A percentile compares a stretch with the other conserved stretches of the same genome.
Conservation (phyloP, 1,140 invertebrate species). For the Cepaea nemoralis region DNA sequence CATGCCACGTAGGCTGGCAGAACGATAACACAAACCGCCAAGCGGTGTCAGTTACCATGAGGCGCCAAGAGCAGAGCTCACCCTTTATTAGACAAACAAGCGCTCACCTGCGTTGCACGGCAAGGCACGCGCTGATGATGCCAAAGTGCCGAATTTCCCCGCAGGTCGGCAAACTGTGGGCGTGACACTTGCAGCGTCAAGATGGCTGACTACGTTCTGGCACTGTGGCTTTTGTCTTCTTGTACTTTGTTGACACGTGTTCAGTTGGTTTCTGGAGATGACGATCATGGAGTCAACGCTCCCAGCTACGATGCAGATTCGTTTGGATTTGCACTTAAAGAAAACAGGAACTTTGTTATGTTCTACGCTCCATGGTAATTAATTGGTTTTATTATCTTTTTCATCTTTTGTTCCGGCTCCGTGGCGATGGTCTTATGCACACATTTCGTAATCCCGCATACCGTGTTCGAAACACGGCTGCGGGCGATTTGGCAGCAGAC, state of each 20-base stretch:
- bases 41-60: too few species aligned
- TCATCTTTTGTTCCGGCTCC: too few species aligned
- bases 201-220: not conserved
- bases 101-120: too few species aligned
- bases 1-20: too few species aligned
- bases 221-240: not conserved
- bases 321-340: conserved; percentile 78
- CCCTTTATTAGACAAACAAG: too few species aligned
- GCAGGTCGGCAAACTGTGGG: conserved; percentile 12
- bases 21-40: too few species aligned
- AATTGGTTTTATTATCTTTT: not conserved
- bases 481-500: too few species aligned
- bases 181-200: not conserved
- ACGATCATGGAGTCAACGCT: conserved; percentile 50
- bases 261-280: conserved; percentile 32
- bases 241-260: not conserved
- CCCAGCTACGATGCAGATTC: conserved; percentile 76
- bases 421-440: too few species aligned
- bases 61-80: too few species aligned
- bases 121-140: too few species aligned
- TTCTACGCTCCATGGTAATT: conserved; percentile 87
- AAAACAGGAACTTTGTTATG: conserved; percentile 85
- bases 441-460: too few species aligned
- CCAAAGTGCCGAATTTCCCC: not conserved
- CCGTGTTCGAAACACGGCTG: too few species aligned